phyloP scores from a whole-genome alignment of 2,888 invertebrate genomes.

The Falcaria lacertinaria region DNA sequence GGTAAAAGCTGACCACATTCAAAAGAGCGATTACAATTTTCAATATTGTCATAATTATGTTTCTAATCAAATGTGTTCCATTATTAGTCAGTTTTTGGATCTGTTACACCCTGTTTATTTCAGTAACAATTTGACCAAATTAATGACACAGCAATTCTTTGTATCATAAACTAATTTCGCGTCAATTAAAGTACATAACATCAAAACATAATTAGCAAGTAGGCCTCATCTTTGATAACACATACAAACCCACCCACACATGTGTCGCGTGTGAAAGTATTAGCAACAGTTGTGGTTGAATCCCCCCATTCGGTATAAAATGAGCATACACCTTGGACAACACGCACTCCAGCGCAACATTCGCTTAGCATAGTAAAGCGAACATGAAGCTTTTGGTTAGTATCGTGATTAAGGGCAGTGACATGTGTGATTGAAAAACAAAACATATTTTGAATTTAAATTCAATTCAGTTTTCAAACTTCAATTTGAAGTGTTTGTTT shows the following conservation, averaged over 20 bases:
- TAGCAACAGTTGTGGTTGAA: conserved; percentile 62
- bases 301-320: conserved; percentile 66
- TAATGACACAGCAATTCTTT: no score
- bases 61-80: no score
- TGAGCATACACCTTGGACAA: conserved; percentile 31
- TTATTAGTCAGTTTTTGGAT: no score
- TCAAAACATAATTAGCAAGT: neutral
- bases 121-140: no score
- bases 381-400: conserved; percentile 75
- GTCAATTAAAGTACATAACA: neutral
- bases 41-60: no score
- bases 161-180: neutral
- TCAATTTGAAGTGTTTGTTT: no score
- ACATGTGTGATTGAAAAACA: conserved; percentile 13
- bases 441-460: neutral
- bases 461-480: no score
- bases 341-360: conserved; percentile 67
- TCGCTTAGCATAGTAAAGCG: conserved; percentile 73
- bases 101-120: no score
- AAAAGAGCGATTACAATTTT: no score
- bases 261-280: conserved; percentile 64
- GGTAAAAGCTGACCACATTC: no score
- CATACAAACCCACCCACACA: conserved; percentile 38
- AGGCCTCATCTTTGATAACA: conserved; percentile 14
- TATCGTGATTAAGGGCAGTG: conserved; percentile 35